Evolutionary conservation across 1,140 invertebrate species (phyloP).

Genomic region (Oppia nitens): DNA sequence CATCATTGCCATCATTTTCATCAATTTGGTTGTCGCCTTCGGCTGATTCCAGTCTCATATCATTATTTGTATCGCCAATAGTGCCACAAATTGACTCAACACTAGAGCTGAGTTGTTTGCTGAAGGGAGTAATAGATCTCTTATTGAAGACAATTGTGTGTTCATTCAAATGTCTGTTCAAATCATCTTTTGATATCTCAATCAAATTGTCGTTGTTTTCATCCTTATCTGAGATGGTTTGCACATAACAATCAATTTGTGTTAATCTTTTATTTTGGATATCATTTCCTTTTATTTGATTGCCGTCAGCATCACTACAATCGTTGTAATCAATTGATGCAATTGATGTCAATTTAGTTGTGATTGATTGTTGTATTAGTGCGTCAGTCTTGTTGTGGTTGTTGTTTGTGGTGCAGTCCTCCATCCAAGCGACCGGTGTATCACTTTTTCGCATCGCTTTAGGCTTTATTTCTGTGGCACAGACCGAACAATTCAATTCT

Average conservation of each 20-base stretch:
- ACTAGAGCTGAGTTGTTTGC: neutral
- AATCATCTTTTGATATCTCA: neutral
- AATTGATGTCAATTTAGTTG: neutral
- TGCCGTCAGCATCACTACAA: neutral
- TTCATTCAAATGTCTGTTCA: neutral
- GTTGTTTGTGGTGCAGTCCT: neutral
- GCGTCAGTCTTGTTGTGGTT: neutral
- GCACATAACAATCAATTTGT: neutral
- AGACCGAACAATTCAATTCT: constrained; percentile 3
- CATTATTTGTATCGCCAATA: too few relatives aligned
- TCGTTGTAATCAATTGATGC: neutral
- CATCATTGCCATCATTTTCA: too few relatives aligned
- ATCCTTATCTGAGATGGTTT: neutral
- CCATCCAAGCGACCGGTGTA: neutral
- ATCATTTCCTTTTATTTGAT: neutral
- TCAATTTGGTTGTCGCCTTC: too few relatives aligned
- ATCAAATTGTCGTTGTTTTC: neutral
- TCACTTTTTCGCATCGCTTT: neutral
- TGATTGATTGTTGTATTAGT: neutral
- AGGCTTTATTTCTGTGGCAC: too few relatives aligned
- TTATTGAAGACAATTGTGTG: neutral
- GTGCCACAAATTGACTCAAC: neutral
- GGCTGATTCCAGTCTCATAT: too few relatives aligned
- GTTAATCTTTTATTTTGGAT: neutral
- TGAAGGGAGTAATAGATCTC: neutral